Evolutionary conservation across 2,888 invertebrate genomes (phyloP).

Genomic region (Drosophila dives): DNA sequence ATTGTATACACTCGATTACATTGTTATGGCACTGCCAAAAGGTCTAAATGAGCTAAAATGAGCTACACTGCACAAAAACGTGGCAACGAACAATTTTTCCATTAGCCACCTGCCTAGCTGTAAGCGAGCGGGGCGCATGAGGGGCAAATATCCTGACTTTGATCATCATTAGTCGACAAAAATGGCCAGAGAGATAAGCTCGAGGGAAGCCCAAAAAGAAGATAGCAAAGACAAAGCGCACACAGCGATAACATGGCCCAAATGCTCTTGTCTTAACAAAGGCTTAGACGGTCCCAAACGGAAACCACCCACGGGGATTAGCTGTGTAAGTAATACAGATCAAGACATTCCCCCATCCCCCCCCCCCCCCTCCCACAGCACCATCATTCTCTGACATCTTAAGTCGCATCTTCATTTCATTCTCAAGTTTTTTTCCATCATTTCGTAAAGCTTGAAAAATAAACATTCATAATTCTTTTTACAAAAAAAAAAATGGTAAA

Average conservation of each 20-base stretch:
- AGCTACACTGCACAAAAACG: constrained; percentile 1
- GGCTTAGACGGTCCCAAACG: constrained; percentile 32
- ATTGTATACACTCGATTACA: constrained; percentile 73
- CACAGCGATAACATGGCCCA: constrained; percentile 5
- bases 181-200: constrained; percentile 67
- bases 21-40: constrained; percentile 62
- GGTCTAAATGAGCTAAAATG: constrained; percentile 39
- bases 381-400: constrained; percentile 33
- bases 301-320: constrained; percentile 52
- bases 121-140: background rate
- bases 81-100: background rate
- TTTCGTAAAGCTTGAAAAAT: background rate
- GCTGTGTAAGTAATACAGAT: constrained; percentile 47
- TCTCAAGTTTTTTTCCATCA: background rate
- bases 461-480: background rate
- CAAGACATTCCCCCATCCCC: constrained; percentile 46
- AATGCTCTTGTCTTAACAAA: constrained; percentile 47
- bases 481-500: no score
- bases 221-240: constrained; percentile 26
- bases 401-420: constrained; percentile 35
- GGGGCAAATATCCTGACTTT: constrained; percentile 53
- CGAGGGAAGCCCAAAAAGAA: constrained; percentile 15
- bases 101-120: constrained; percentile 30
- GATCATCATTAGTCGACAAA: constrained; percentile 72
- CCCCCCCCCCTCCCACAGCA: background rate